Percentiles rank a stretch among this genome's conserved stretches.
phyloP scores from a whole-genome alignment of 2,888 invertebrate genomes.

The Hypercompe scribonia region DNA sequence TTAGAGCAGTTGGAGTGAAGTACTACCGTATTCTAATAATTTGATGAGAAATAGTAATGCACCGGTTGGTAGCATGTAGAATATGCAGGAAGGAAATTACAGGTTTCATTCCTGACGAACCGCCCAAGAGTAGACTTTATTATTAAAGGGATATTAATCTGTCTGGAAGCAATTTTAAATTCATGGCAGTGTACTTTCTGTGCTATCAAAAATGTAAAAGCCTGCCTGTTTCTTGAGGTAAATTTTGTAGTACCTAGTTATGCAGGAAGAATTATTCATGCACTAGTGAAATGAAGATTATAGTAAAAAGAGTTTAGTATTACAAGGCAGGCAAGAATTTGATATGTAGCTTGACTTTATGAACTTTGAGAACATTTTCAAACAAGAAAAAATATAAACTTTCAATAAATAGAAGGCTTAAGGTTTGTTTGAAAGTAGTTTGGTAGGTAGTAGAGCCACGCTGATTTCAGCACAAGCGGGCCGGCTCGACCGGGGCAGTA shows the following conservation, averaged over 20 bases:
- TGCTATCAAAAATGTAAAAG: conserved; percentile 4
- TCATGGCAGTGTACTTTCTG: conserved; percentile 1
- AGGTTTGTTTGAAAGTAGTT: conserved; percentile 50
- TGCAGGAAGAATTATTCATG: not conserved
- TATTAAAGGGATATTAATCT: conserved; percentile 11
- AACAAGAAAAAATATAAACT: conserved; percentile 35
- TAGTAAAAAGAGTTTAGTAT: not conserved
- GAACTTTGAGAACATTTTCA: conserved; percentile 6
- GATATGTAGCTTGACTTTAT: not conserved
- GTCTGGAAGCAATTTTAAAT: conserved; percentile 11
- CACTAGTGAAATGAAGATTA: not conserved
- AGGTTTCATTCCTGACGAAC: conserved; percentile 13
- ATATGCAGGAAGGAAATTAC: conserved; percentile 18
- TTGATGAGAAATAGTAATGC: conserved; percentile 50
- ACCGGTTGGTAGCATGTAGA: conserved; percentile 17
- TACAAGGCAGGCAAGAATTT: not conserved
- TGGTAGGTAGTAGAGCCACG: no score
- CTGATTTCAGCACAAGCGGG: no score
- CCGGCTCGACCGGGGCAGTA: no score
- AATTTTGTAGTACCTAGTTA: not conserved
- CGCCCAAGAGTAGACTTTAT: not conserved
- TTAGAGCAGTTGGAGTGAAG: conserved; percentile 40
- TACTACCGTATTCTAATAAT: conserved; percentile 54
- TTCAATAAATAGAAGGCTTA: conserved; percentile 45
- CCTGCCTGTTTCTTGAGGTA: not conserved